phyloP scores from a whole-genome alignment of 1,140 invertebrate genomes.

The Panagrolaimus sp. region DNA sequence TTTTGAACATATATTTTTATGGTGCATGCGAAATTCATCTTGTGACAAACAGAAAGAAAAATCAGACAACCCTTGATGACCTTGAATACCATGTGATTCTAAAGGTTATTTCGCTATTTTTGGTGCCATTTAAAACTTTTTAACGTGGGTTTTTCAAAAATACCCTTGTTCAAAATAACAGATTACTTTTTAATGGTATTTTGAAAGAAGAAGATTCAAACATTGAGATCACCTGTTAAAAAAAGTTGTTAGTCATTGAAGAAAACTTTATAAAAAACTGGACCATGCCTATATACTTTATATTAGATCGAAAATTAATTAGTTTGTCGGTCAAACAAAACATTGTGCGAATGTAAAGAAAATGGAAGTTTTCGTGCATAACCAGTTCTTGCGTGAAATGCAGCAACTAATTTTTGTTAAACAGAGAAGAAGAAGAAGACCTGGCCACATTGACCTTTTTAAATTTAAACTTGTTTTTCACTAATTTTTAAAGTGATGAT shows the following conservation, averaged over 20 bases:
- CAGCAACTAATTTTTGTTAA: too few species aligned
- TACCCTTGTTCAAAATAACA: not conserved
- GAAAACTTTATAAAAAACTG: too few species aligned
- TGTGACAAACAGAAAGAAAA: not conserved
- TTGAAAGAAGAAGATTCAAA: not conserved
- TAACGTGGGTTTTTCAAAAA: not conserved
- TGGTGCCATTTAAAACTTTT: not conserved
- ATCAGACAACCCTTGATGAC: not conserved
- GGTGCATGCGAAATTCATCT: not conserved
- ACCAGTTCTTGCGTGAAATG: too few species aligned
- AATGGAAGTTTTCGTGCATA: too few species aligned
- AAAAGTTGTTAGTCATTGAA: not conserved
- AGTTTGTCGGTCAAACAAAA: too few species aligned
- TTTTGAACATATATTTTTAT: not conserved
- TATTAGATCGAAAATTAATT: too few species aligned
- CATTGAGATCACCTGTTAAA: not conserved
- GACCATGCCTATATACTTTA: too few species aligned
- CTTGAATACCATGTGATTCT: not conserved
- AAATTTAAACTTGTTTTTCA: slow-evolving; percentile 9
- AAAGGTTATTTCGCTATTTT: not conserved
- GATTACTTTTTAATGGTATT: not conserved
- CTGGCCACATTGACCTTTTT: too few species aligned
- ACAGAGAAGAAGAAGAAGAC: too few species aligned
- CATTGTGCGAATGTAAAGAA: too few species aligned
- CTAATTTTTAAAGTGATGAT: too few species aligned